Conservation (phyloP, 2,888 invertebrate species). For the Diaphora mendica region DNA sequence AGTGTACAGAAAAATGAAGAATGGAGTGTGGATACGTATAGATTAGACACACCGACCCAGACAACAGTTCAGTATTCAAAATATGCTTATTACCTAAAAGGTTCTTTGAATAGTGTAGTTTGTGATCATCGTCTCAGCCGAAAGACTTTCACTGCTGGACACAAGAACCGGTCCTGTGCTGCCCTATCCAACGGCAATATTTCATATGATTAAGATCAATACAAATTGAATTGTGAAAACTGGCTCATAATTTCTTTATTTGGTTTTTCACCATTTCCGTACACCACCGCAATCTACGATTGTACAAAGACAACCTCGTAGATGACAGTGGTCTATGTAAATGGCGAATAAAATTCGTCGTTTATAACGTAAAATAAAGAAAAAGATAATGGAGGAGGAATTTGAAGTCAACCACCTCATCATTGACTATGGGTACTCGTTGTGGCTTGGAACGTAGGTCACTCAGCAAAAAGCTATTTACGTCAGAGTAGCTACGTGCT, state of each 20-base stretch:
- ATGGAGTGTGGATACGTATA: slow-evolving; percentile 10
- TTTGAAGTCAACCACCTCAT: not conserved
- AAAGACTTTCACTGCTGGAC: too few species aligned
- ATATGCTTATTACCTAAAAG: not conserved
- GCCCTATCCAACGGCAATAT: too few species aligned
- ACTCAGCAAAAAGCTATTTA: not conserved
- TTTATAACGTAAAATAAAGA: not conserved
- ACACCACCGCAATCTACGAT: not conserved
- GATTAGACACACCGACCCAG: slow-evolving; percentile 2
- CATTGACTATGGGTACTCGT: not conserved
- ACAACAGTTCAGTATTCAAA: not conserved
- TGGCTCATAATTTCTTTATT: not conserved
- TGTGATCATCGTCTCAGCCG: not conserved
- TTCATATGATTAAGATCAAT: not conserved
- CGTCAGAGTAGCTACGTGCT: too few species aligned
- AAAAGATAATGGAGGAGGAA: not conserved
- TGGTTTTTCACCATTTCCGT: not conserved
- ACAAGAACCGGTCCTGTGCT: too few species aligned
- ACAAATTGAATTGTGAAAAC: not conserved
- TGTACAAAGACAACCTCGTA: not conserved
- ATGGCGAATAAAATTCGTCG: not conserved
- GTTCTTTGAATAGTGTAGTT: not conserved
- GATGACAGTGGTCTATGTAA: not conserved
- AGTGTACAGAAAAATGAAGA: slow-evolving; percentile 2
- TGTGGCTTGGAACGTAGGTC: not conserved